phyloP scores from a whole-genome alignment of 37 sponge, comb jelly and placozoan species.

The Chondrilla cf. caribensis region DNA sequence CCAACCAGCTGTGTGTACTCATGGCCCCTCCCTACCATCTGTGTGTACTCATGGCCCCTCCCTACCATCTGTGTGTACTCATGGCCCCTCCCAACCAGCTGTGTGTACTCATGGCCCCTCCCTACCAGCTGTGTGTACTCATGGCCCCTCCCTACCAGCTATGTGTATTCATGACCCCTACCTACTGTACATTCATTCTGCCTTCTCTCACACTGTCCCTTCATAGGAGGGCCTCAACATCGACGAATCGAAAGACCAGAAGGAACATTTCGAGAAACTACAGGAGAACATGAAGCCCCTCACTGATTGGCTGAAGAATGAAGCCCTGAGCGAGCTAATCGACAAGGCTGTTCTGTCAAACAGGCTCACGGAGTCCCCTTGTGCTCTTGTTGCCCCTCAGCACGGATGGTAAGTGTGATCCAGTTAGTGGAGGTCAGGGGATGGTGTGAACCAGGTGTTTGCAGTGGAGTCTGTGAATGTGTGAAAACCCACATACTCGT shows the following conservation, averaged over 20 bases:
- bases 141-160: neutral
- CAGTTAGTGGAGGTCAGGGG: neutral
- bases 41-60: neutral
- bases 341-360: constrained; percentile 94
- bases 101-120: neutral
- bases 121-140: neutral
- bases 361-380: constrained; percentile 90
- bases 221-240: constrained; percentile 82
- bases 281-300: constrained; percentile 80
- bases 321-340: constrained; percentile 72
- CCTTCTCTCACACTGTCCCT: neutral
- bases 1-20: too few relatives aligned
- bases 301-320: constrained; percentile 89
- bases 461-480: neutral
- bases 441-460: neutral
- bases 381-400: constrained; percentile 93
- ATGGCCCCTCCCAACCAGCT: neutral
- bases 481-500: neutral
- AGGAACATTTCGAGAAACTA: constrained; percentile 78
- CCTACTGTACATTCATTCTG: neutral
- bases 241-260: constrained; percentile 80
- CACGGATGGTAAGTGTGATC: constrained; percentile 79
- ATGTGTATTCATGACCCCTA: neutral
- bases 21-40: too few relatives aligned
- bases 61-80: neutral